Percentiles rank a stretch among this genome's conserved stretches.
These are phyloP conservation scores for Antheraea mylitta DNA, from an alignment of 1,140 invertebrate species.

Conservation along the genomic window DNA sequence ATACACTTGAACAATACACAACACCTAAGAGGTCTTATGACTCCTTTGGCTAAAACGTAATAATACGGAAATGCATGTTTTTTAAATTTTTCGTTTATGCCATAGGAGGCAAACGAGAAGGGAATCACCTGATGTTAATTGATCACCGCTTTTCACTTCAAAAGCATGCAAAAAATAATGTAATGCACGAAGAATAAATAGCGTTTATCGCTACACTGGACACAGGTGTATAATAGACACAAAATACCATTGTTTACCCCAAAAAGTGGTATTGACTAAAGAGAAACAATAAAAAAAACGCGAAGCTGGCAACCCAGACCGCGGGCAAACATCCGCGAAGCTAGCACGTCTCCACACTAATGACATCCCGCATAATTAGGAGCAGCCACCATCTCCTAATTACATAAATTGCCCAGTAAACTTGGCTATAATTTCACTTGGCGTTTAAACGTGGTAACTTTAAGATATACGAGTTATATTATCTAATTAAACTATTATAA, in stretches of 20 bases:
- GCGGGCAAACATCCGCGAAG: conserved; percentile 24
- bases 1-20: too few species aligned
- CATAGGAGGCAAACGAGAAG: too few species aligned
- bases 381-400: conserved; percentile 68
- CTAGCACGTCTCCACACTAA: conserved; percentile 61
- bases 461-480: conserved; percentile 1
- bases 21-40: too few species aligned
- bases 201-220: too few species aligned
- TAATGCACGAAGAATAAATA: too few species aligned
- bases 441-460: conserved; percentile 28
- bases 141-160: too few species aligned
- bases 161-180: too few species aligned
- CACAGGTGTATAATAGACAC: background rate
- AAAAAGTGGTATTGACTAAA: background rate
- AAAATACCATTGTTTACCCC: background rate
- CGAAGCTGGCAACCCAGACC: conserved; percentile 12
- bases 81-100: too few species aligned
- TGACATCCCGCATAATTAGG: conserved; percentile 74
- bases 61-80: too few species aligned
- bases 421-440: conserved; percentile 60
- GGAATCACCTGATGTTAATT: too few species aligned
- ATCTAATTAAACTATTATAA: background rate
- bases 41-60: too few species aligned
- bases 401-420: conserved; percentile 72
- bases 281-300: background rate